A percentile compares a stretch with the other conserved stretches of the same genome.
Evolutionary conservation across 2,797 vertebrate species (phyloP).

Genomic region (Galagoides demidoff): DNA sequence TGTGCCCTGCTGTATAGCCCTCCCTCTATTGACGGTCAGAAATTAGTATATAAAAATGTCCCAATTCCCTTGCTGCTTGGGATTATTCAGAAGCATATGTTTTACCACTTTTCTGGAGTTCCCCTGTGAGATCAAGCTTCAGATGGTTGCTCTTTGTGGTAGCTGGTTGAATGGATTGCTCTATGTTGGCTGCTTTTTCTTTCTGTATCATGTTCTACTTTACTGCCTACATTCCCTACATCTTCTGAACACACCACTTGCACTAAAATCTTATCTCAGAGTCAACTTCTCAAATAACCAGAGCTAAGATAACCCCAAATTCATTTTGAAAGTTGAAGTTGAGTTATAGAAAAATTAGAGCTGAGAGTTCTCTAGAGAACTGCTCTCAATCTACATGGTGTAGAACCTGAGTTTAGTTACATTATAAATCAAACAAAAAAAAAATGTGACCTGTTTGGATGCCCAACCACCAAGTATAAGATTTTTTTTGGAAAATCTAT

Average conservation of each 20-base stretch:
- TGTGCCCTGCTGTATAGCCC: neutral
- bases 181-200: neutral
- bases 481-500: slow-evolving; percentile 35
- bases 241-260: neutral
- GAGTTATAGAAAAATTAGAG: neutral
- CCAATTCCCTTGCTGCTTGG: neutral
- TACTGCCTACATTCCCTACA: neutral
- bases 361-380: neutral
- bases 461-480: neutral
- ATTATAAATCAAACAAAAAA: neutral
- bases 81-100: neutral
- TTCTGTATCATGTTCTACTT: neutral
- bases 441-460: neutral
- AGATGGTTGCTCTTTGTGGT: neutral
- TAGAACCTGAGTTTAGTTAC: slow-evolving; percentile 7
- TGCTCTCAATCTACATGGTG: neutral
- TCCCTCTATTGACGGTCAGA: neutral
- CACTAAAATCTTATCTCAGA: neutral
- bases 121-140: neutral
- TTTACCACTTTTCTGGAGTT: neutral
- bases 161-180: neutral
- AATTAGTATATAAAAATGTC: neutral
- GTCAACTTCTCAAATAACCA: neutral
- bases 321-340: slow-evolving; percentile 23
- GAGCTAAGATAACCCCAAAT: neutral